Base-by-base conservation (phyloP, 2,888 invertebrate species). In the Pristionchus maxplancki region DNA sequence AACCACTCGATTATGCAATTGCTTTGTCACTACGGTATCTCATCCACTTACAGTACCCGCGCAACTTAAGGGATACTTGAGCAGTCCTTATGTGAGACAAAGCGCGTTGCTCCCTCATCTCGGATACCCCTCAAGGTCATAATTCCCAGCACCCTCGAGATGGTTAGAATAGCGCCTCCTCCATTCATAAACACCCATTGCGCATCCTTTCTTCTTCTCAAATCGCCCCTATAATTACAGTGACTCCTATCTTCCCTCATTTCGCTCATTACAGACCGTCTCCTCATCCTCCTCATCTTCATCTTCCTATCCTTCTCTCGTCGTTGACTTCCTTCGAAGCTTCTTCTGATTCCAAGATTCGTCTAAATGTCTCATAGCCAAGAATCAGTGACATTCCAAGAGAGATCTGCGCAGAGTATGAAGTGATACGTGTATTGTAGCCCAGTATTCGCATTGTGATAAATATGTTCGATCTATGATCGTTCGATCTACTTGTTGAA, bases 1-100 rank as follows among this genome's bases (percentile, higher is more conserved):
- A 0, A 31, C 82, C 50, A 82, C 53, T 50, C 31, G 53, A 82
- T 50, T 82, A 82, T 50, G 50, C 82, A 53, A 31, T 9, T n/a
- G 3, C 82, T 53, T 83, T 83, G 53, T 83, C 81, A 13, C 78
- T 37, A 44, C 78, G n/a, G n/a, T 37, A 40, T 78, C 78, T 78
- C 31, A 9, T 44, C 31, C 71, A 2, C 40, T 37, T 78, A 78
- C 74, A 9, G 44, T 78, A 78, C 9, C 71, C 37, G 78, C 40
- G 78, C 40, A 44, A 44, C 17, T 9, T 24, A n/a, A 58, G 58
- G n/a, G 44, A 40, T 78, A 44, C 78, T 78, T 78, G 78, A 78
- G 28, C n/a, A 48, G 78, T 48, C 44, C 44, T 44, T 37, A 34
- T n/a, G 3, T 17, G 37, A 48, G 78, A 78, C 78, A 78, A 37